These are phyloP conservation scores for Pecten maximus DNA, from an alignment of 2,888 invertebrate species.

Conservation along the genomic window DNA sequence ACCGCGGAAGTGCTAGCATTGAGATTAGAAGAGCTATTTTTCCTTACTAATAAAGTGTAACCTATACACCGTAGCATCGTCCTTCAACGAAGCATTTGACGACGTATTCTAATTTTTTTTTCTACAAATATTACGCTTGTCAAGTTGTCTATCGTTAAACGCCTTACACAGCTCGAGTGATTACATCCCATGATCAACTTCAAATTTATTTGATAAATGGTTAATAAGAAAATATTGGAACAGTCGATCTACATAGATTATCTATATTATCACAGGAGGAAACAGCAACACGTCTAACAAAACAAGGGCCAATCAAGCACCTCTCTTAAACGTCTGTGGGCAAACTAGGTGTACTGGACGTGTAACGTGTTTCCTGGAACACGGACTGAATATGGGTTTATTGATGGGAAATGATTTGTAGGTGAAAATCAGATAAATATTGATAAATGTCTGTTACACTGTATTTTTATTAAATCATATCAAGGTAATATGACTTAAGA, in stretches of 20 bases:
- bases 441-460: too few relatives aligned
- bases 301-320: not conserved
- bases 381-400: not conserved
- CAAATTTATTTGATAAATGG: not conserved
- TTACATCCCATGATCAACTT: not conserved
- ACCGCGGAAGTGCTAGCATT: too few relatives aligned
- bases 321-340: not conserved
- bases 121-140: not conserved
- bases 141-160: not conserved
- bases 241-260: not conserved
- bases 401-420: too few relatives aligned
- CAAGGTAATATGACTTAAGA: too few relatives aligned
- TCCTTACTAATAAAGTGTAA: not conserved
- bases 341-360: not conserved
- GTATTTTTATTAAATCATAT: too few relatives aligned
- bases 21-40: too few relatives aligned
- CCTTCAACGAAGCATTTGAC: not conserved
- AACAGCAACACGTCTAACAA: not conserved
- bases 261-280: not conserved
- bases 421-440: too few relatives aligned
- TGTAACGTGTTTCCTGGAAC: not conserved
- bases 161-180: not conserved
- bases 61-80: not conserved
- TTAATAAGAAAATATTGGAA: not conserved
- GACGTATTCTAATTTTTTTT: not conserved